Conservation (phyloP, 2,888 invertebrate genomes). For the Agrotis ipsilon region DNA sequence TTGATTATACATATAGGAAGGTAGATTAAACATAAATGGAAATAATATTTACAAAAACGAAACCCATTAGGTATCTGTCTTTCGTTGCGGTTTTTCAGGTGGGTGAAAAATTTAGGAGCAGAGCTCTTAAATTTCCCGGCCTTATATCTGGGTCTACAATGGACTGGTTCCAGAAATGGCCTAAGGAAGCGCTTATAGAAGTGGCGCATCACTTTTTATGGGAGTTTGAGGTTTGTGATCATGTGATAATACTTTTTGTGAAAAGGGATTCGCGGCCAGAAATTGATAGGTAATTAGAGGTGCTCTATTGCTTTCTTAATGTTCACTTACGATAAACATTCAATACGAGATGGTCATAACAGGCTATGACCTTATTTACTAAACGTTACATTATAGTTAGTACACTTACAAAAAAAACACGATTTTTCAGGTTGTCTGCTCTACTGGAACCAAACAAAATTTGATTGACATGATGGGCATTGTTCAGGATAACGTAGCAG, state of each 20-base stretch:
- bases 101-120: constrained; percentile 96
- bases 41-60: no score
- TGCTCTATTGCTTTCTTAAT: no score
- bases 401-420: not conserved
- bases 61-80: no score
- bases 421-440: constrained; percentile 88
- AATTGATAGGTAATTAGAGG: not conserved
- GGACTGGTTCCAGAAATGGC: constrained; percentile 98
- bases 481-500: constrained; percentile 95
- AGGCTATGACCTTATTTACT: not conserved
- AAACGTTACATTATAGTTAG: no score
- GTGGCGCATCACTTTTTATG: constrained; percentile 95
- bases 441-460: constrained; percentile 93
- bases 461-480: constrained; percentile 96
- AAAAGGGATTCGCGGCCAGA: not conserved
- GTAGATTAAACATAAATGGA: no score
- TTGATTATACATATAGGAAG: no score
- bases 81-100: constrained; percentile 89
- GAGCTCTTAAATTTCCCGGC: constrained; percentile 97
- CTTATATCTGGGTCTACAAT: constrained; percentile 98
- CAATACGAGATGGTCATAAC: not conserved
- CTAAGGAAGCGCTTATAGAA: constrained; percentile 95
- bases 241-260: no score
- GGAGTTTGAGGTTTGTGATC: constrained; percentile 89
- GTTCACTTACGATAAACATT: not conserved